phyloP scores from a whole-genome alignment of 2,113 vertebrate genomes.

The Bambusicola thoracicus region DNA sequence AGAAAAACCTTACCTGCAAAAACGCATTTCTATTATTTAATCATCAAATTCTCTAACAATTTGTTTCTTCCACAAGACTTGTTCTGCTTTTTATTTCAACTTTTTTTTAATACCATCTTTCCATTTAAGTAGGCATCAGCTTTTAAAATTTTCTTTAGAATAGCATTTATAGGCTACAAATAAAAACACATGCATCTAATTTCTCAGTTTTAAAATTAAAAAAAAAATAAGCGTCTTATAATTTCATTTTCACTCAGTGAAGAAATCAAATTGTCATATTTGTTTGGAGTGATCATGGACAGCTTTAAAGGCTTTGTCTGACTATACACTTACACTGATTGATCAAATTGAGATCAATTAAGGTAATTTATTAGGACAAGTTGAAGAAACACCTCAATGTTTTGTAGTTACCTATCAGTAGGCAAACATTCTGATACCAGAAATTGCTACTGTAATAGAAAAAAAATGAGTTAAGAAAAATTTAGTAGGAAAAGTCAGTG shows the following conservation, averaged over 20 bases:
- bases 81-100: not conserved
- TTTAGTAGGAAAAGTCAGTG: not conserved
- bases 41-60: not conserved
- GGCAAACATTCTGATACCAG: not conserved
- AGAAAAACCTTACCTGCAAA: not conserved
- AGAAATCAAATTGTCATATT: not conserved
- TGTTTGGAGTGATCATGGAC: not conserved
- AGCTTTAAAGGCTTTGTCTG: not conserved
- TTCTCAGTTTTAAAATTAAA: not conserved
- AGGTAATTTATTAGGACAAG: not conserved
- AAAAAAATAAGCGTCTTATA: not conserved
- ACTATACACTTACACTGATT: not conserved
- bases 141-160: not conserved
- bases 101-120: not conserved
- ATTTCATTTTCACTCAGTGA: not conserved
- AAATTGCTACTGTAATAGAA: not conserved
- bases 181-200: not conserved
- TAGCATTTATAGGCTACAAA: not conserved
- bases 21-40: not conserved
- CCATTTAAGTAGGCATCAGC: not conserved
- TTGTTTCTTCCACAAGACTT: not conserved
- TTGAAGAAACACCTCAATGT: not conserved
- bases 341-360: not conserved
- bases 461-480: not conserved
- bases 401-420: not conserved